Evolutionary conservation across 2,888 invertebrate genomes (phyloP).

Genomic region (Brachycybe producta): DNA sequence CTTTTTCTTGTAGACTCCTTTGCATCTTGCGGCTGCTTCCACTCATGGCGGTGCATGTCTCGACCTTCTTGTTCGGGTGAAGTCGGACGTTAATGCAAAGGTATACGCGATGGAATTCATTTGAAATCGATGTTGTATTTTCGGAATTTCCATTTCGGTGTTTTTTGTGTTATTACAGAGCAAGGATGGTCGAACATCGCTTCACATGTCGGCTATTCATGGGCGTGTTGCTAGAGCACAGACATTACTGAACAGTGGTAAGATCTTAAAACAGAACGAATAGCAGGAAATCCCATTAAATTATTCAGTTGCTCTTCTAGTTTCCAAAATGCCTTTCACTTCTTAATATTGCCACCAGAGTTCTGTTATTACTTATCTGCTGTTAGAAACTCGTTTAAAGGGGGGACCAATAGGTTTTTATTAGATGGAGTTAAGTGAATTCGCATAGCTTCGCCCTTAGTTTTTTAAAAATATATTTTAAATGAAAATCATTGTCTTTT

Average conservation of each 20-base stretch:
- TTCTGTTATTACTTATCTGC: too few species aligned
- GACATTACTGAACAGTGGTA: slow-evolving; percentile 46
- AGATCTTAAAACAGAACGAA: too few species aligned
- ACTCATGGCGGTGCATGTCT: slow-evolving; percentile 48
- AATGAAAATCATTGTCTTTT: too few species aligned
- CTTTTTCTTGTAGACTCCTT: slow-evolving; percentile 40
- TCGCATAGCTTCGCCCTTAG: too few species aligned
- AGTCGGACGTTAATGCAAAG: slow-evolving; percentile 43
- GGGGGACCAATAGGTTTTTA: too few species aligned
- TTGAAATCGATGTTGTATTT: background rate
- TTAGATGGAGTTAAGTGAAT: too few species aligned
- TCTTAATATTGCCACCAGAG: too few species aligned
- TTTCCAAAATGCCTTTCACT: too few species aligned
- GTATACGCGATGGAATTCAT: slow-evolving; percentile 37
- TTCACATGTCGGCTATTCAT: slow-evolving; percentile 53
- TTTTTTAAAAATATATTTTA: too few species aligned
- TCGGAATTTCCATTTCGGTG: background rate
- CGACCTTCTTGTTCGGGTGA: slow-evolving; percentile 42
- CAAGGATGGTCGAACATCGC: slow-evolving; percentile 45
- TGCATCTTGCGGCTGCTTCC: slow-evolving; percentile 48
- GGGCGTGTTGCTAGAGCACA: slow-evolving; percentile 49
- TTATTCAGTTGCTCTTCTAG: too few species aligned
- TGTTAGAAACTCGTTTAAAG: too few species aligned
- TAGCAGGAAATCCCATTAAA: background rate
- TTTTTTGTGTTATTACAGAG: slow-evolving; percentile 26